These are phyloP conservation scores for Drosophila albomicans DNA, from an alignment of 1,140 invertebrate genomes.

Conservation along the genomic window DNA sequence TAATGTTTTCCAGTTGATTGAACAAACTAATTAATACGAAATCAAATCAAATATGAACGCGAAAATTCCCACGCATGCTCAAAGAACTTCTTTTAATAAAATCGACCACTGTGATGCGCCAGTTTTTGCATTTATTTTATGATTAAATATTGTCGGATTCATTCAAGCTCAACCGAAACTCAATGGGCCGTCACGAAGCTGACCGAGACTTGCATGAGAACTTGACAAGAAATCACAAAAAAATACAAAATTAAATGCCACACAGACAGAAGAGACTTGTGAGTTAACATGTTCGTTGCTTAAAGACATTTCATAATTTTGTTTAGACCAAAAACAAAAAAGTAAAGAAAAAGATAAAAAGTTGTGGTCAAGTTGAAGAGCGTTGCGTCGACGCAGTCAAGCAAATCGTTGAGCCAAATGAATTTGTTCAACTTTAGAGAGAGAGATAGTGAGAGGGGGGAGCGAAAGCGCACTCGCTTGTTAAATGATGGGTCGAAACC, in stretches of 20 bases:
- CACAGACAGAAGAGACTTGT: constrained; percentile 22
- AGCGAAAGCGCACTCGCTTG: constrained; percentile 59
- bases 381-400: constrained; percentile 4
- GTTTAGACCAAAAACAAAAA: constrained; percentile 23
- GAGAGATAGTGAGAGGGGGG: not conserved
- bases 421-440: constrained; percentile 52
- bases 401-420: constrained; percentile 46
- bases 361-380: constrained; percentile 3
- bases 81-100: constrained; percentile 54
- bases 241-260: constrained; percentile 32
- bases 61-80: constrained; percentile 64
- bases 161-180: constrained; percentile 64
- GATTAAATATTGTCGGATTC: constrained; percentile 65
- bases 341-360: not conserved
- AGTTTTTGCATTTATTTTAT: constrained; percentile 65
- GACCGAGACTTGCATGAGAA: constrained; percentile 41
- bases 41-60: constrained; percentile 28
- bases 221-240: constrained; percentile 49
- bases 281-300: constrained; percentile 4
- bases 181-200: constrained; percentile 55
- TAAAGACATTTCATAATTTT: constrained; percentile 48
- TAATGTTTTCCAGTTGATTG: constrained; percentile 54
- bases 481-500: constrained; percentile 55
- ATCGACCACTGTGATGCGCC: constrained; percentile 34
- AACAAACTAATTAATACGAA: constrained; percentile 58